Percentiles rank a stretch among this genome's conserved stretches.
Conservation (phyloP, 2,113 vertebrate species). For the Mus spicilegus region DNA sequence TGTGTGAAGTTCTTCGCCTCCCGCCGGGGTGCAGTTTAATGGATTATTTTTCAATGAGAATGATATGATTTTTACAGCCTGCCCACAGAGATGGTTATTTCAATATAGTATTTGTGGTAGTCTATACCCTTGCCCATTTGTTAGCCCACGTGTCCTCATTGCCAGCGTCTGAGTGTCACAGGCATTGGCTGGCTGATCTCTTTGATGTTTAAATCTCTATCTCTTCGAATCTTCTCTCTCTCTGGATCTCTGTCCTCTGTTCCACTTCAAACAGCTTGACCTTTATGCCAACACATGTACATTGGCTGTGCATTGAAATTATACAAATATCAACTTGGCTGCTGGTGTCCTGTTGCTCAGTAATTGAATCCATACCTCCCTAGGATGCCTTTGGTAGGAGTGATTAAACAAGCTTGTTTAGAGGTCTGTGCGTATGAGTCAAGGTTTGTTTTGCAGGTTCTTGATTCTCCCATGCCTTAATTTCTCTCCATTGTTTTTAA, state of each 20-base stretch:
- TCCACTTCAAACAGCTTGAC: constrained; percentile 72
- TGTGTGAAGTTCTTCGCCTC: constrained; percentile 84
- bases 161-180: constrained; percentile 65
- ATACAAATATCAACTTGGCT: constrained; percentile 74
- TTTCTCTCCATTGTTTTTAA: neutral
- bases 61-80: constrained; percentile 85
- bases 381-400: constrained; percentile 62
- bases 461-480: constrained; percentile 4
- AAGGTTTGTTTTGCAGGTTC: neutral
- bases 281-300: constrained; percentile 79
- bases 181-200: constrained; percentile 29
- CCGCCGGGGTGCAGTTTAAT: constrained; percentile 87
- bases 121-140: constrained; percentile 75
- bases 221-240: constrained; percentile 63
- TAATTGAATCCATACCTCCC: constrained; percentile 75
- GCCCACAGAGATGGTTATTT: constrained; percentile 84
- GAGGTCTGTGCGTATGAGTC: constrained; percentile 50
- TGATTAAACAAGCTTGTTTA: constrained; percentile 69
- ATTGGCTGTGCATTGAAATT: constrained; percentile 81
- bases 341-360: constrained; percentile 62
- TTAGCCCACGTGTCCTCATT: constrained; percentile 57
- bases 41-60: constrained; percentile 87
- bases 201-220: constrained; percentile 68
- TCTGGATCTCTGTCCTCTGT: constrained; percentile 75
- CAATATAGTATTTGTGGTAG: constrained; percentile 83